Base-by-base conservation (phyloP, 2,888 invertebrate genomes). In the Pantelozetes paolii region DNA sequence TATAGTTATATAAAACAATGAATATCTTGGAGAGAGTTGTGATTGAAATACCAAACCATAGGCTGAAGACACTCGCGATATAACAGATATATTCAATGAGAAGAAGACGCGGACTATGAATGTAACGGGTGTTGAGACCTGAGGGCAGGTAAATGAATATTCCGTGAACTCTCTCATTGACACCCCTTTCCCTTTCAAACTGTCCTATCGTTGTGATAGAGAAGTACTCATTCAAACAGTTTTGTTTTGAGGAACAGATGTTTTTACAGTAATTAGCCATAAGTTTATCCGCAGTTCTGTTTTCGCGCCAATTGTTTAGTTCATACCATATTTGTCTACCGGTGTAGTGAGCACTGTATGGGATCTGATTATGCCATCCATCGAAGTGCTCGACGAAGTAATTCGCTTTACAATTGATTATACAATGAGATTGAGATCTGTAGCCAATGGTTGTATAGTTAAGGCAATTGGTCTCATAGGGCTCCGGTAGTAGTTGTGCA, bases 21-120 rank as follows among this genome's bases (percentile, higher is more conserved):
- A 67, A 36, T 15, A 69, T 69, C 50, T 42, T 67, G 15, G 73
- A 73, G 18, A 73, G 26, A n/a, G 73, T 69, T 45, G 67, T 73
- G 13, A 73, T 73, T 3, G 73, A 73, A 23, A 73, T 67, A 36
- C 73, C 73, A 32, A 73, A 73, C 73, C 73, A 73, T 32, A 73
- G 48, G 48, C 73, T 73, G 67, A 73, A 69, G 20, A 73, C 69
- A 20, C 73, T 73, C 15, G 73, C 73, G 26, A n/a, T 45, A 57
- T 73, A 73, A 30, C 73, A 73, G 54, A 73, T 73, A 20, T 69
- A 73, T 57, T 73, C 73, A 36, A 73, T 67, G 48, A 71, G 42
- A 36, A 69, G 69, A 20, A 73, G 48, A 18, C 73, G 73, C 36
- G 73, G 73, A 9, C 69, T 69, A 70, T 73, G 73, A 15, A n/a